These are phyloP conservation scores for Entomobrya proxima DNA, from an alignment of 2,888 invertebrate genomes.

Conservation along the genomic window DNA sequence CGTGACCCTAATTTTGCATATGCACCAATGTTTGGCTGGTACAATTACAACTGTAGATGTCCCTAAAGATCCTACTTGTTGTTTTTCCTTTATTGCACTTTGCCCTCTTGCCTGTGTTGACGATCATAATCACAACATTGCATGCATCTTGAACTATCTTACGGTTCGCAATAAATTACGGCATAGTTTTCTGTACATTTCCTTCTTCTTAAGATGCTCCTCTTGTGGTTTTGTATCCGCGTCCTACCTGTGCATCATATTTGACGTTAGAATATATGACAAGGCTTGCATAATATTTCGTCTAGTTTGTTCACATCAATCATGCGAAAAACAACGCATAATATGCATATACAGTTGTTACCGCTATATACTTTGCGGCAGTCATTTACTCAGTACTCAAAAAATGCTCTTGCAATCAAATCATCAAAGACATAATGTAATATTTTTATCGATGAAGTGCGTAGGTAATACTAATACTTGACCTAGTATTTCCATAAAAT, in stretches of 20 bases:
- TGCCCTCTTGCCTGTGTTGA: background rate
- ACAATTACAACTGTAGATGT: slow-evolving; percentile 10
- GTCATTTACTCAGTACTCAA: background rate
- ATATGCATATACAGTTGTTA: background rate
- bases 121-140: background rate
- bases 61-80: background rate
- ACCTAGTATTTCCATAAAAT: slow-evolving; percentile 16
- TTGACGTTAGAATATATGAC: slow-evolving; percentile 44
- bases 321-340: background rate
- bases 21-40: slow-evolving; percentile 1
- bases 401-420: background rate
- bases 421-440: background rate
- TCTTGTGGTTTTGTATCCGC: background rate
- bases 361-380: background rate
- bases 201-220: background rate
- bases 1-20: slow-evolving; percentile 54
- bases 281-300: slow-evolving; percentile 40
- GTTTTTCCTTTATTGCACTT: slow-evolving; percentile 21
- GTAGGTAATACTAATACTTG: background rate
- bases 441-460: background rate
- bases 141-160: background rate
- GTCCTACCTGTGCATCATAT: slow-evolving; percentile 17
- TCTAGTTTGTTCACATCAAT: background rate
- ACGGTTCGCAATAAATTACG: slow-evolving; percentile 12
- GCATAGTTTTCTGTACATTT: slow-evolving; percentile 30